Evolutionary conservation across 2,113 vertebrate genomes (phyloP).

Genomic region (Anhinga rufa): DNA sequence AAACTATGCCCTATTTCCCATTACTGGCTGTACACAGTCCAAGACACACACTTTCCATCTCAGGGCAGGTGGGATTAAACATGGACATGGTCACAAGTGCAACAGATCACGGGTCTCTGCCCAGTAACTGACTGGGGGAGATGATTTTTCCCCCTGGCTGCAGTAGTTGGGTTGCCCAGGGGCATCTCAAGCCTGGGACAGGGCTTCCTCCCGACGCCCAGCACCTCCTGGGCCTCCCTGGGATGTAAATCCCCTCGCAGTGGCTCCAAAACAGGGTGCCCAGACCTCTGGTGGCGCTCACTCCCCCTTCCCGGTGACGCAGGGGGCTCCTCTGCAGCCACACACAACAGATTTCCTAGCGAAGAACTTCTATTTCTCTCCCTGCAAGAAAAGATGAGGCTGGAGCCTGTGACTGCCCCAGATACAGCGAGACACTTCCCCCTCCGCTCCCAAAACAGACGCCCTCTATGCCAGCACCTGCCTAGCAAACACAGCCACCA

Average conservation of each 20-base stretch:
- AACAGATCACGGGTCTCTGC: not conserved
- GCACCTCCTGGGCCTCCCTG: not conserved
- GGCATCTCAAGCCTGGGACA: not conserved
- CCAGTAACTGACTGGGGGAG: rapidly evolving
- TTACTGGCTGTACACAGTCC: not conserved
- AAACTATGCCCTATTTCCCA: not conserved
- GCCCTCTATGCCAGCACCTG: not conserved
- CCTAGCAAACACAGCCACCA: not conserved
- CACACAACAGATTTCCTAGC: rapidly evolving
- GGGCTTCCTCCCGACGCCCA: not conserved
- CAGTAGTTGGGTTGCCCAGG: rapidly evolving
- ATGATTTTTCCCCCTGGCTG: not conserved
- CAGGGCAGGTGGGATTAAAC: not conserved
- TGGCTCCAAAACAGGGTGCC: not conserved
- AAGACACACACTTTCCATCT: not conserved
- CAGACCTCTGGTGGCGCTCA: rapidly evolving
- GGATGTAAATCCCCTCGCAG: rapidly evolving
- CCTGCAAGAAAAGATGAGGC: not conserved
- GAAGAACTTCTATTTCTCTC: not conserved
- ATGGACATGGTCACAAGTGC: not conserved
- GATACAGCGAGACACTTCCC: not conserved
- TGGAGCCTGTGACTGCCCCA: constrained; percentile 16
- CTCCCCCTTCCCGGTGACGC: not conserved
- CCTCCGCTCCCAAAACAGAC: not conserved
- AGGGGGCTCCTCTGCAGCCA: not conserved